Conservation (phyloP, 2,797 vertebrate species). For the Enteromius paludinosus region DNA sequence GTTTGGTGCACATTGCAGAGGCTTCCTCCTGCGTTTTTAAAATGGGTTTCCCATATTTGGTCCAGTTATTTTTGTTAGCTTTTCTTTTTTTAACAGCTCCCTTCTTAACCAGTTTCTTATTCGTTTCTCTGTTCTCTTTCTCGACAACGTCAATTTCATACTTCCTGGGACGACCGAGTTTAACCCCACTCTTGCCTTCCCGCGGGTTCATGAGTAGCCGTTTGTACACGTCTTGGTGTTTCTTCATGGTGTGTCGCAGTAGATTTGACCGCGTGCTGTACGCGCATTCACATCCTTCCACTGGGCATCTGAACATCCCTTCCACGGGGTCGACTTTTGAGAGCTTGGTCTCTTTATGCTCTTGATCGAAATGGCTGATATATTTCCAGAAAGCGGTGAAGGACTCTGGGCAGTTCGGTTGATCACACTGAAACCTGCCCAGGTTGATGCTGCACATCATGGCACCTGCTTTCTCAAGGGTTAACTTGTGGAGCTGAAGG, state of each 20-base stretch:
- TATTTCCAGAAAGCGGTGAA: constrained; percentile 90
- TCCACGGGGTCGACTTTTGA: constrained; percentile 77
- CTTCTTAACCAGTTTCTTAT: constrained; percentile 79
- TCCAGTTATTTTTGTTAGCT: constrained; percentile 73
- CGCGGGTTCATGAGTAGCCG: constrained; percentile 85
- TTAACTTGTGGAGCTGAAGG: constrained; percentile 90
- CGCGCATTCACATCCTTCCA: constrained; percentile 92
- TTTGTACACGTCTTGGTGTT: constrained; percentile 92
- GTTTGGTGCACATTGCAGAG: constrained; percentile 88
- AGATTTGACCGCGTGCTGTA: constrained; percentile 96
- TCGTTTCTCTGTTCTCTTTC: constrained; percentile 83
- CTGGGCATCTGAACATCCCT: constrained; percentile 87
- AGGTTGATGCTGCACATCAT: constrained; percentile 80
- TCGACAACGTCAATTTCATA: constrained; percentile 77
- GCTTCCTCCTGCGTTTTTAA: constrained; percentile 91
- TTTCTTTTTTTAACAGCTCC: constrained; percentile 72
- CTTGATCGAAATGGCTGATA: constrained; percentile 85
- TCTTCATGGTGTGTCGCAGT: constrained; percentile 92
- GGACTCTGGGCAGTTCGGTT: constrained; percentile 82
- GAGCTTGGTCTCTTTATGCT: constrained; percentile 81
- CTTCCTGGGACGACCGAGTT: constrained; percentile 75
- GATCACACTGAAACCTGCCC: constrained; percentile 89
- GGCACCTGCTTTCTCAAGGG: constrained; percentile 83
- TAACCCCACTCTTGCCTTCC: constrained; percentile 82
- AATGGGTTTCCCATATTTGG: constrained; percentile 86